Evolutionary conservation across 2,113 vertebrate species (phyloP), one percentile per base, ranked within the genome.

Genomic region (Chaetodon auriga): DNA sequence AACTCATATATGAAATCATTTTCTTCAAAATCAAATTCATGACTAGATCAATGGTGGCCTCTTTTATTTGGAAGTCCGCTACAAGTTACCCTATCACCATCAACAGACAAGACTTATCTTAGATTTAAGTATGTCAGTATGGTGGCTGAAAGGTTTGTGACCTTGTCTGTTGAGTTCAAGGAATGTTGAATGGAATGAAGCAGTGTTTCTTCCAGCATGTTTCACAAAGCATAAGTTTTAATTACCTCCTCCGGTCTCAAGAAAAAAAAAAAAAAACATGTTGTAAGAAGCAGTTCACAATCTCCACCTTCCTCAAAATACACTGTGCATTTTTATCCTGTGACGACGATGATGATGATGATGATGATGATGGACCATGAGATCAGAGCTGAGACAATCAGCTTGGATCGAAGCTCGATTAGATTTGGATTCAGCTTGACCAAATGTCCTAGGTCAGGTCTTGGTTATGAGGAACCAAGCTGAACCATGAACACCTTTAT

Each of bases 21-120:
- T 25, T 57, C 12, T 68, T 81, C 69, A 75, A 4, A n/a, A n/a
- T 76, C 69, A 72, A 55, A 68, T 73, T 74, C 35, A 58, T 21
- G 55, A 68, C 68, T 11, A 61, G n/a, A 69, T 82, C 63, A 83
- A 69, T 66, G 58, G 62, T 9, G 36, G 54, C 18, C 30, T n/a
- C 35, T 65, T 86, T 62, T 18, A 81, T 51, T 82, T 62, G 48
- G 25, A 69, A 45, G 63, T 68, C 81, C 64, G 57, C 79, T 36
- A 60, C 69, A 70, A 66, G 30, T 62, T 23, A 87, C 70, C 63
- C 65, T 69, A 84, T 68, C 36, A 66, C 54, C 69, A 58, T 63
- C 46, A 43, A 64, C 63, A 74, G 68, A 74, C 38, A 57, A 60
- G 63, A n/a, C n/a, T n/a, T n/a, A n/a, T n/a, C n/a, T n/a, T n/a